phyloP scores from a whole-genome alignment of 2,888 invertebrate species.

The Tinea trinotella region DNA sequence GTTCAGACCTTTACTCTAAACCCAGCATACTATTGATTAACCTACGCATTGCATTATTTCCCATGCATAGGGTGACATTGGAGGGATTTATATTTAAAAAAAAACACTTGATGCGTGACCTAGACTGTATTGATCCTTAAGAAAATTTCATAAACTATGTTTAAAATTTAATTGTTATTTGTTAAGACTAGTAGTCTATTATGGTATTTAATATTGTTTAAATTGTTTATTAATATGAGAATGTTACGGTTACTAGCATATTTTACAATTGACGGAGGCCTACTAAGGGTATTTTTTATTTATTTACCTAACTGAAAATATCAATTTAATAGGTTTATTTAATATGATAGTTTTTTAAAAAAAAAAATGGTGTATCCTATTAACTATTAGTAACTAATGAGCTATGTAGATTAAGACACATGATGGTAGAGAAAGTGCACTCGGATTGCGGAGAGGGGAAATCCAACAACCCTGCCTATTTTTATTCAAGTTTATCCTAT shows the following conservation, averaged over 20 bases:
- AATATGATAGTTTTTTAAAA: too few relatives aligned
- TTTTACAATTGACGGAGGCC: background rate
- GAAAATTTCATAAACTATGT: background rate
- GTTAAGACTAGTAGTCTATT: background rate
- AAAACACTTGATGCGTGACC: constrained; percentile 6
- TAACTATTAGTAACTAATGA: too few relatives aligned
- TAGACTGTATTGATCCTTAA: constrained; percentile 13
- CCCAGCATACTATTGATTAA: background rate
- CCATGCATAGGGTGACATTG: background rate
- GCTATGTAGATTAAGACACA: too few relatives aligned
- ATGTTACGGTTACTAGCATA: background rate
- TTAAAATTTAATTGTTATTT: background rate
- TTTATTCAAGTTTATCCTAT: too few relatives aligned
- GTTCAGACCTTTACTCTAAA: background rate
- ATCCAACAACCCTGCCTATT: too few relatives aligned
- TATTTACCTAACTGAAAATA: too few relatives aligned
- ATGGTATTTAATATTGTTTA: background rate
- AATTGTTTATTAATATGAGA: background rate
- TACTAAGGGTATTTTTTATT: background rate
- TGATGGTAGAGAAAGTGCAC: too few relatives aligned
- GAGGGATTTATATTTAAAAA: constrained; percentile 3
- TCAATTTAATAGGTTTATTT: too few relatives aligned
- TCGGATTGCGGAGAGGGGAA: too few relatives aligned
- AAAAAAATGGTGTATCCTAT: too few relatives aligned
- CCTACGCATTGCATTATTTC: constrained; percentile 4